These are phyloP conservation scores for Melinopterus prodromus DNA, from an alignment of 2,888 invertebrate genomes.

Conservation along the genomic window DNA sequence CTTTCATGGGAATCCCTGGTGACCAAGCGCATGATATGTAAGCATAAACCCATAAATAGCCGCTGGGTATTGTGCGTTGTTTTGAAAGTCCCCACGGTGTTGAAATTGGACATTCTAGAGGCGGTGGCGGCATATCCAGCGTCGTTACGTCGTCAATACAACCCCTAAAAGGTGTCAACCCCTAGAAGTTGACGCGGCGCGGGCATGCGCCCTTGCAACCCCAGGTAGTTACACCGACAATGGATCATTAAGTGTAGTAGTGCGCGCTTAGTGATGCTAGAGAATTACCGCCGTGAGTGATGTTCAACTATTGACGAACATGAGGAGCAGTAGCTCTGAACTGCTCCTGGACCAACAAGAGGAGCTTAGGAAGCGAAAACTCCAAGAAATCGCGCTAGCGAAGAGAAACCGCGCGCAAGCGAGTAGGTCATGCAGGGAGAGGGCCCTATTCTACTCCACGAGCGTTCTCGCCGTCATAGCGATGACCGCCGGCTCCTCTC, in stretches of 20 bases:
- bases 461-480: conserved; percentile 75
- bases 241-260: conserved; percentile 36
- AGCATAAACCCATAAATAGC: conserved; percentile 7
- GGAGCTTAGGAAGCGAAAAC: conserved; percentile 71
- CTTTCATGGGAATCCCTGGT: neutral
- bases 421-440: conserved; percentile 70
- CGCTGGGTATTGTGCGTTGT: neutral
- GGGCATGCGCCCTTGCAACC: conserved; percentile 33
- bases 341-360: conserved; percentile 79
- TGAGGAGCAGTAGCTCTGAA: conserved; percentile 81
- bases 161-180: conserved; percentile 24
- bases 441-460: conserved; percentile 75
- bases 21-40: neutral
- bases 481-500: conserved; percentile 75
- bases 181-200: conserved; percentile 1
- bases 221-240: conserved; percentile 28
- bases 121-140: conserved; percentile 5
- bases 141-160: conserved; percentile 18
- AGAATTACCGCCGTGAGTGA: conserved; percentile 40
- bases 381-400: conserved; percentile 65
- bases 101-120: neutral
- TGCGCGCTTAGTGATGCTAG: conserved; percentile 12
- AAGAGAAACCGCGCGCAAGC: conserved; percentile 60
- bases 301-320: conserved; percentile 58
- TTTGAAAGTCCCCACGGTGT: neutral